Conservation (phyloP, 2,113 vertebrate species). For the Petrocephalus microphthalmus region DNA sequence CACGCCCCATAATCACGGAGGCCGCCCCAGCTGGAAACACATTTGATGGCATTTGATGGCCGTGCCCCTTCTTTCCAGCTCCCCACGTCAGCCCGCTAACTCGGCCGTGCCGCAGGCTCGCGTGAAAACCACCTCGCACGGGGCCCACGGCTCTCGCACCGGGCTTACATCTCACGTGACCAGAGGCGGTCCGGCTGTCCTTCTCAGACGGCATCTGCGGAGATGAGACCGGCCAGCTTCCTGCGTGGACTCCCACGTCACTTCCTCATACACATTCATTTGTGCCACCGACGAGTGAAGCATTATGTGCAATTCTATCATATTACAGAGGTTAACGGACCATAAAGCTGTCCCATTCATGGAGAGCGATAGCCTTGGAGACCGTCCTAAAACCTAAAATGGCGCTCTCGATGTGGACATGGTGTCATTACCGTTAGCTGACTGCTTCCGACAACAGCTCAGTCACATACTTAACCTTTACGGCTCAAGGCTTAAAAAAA, state of each 20-base stretch:
- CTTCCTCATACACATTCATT: slow-evolving; percentile 54
- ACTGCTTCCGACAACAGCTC: slow-evolving; percentile 43
- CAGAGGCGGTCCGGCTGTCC: background rate
- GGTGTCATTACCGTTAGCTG: slow-evolving; percentile 49
- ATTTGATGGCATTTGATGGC: background rate
- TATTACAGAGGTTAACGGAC: slow-evolving; percentile 61
- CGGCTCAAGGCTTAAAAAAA: slow-evolving; percentile 43
- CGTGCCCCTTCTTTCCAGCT: background rate
- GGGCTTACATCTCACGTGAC: background rate
- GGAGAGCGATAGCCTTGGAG: slow-evolving; percentile 57
- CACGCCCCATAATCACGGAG: background rate
- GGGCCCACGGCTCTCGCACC: background rate
- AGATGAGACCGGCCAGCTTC: background rate
- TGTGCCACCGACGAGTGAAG: slow-evolving; percentile 64
- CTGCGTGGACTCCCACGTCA: background rate
- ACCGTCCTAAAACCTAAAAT: slow-evolving; percentile 51
- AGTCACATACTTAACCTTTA: slow-evolving; percentile 69
- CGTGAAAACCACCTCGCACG: background rate
- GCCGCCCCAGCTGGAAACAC: background rate
- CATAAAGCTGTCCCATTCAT: slow-evolving; percentile 66
- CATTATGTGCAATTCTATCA: slow-evolving; percentile 65
- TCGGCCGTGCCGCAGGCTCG: background rate
- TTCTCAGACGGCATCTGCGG: background rate
- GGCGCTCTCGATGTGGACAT: slow-evolving; percentile 48
- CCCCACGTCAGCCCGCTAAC: background rate